Evolutionary conservation across 2,888 invertebrate genomes (phyloP), one percentile per base, ranked within the genome.

Genomic region (Lissocephala sabroskyi): DNA sequence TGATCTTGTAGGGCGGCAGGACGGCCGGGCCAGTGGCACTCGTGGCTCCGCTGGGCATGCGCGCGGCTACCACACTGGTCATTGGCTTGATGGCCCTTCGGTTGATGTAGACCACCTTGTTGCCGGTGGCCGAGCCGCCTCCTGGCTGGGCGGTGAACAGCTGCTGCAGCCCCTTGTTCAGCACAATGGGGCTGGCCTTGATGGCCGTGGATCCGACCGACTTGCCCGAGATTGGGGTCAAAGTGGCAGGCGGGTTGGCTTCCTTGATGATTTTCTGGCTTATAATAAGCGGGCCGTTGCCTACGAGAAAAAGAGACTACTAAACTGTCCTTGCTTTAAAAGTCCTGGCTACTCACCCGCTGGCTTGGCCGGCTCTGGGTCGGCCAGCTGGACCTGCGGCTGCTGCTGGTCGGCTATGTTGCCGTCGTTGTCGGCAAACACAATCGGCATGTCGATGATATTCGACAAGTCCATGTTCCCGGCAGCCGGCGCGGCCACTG

Each of bases 371-470:
- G 26, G 45, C 13, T 49, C 17, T 5, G 3, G 48, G 2, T 48
- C 45, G 2, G 33, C 13, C 32, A 45, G 43, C 23, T 51, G 43
- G 4, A 43, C 41, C 11, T 52, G 46, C 9, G 63, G 76, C 62
- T 45, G 73, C 56, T 67, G 59, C 64, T 65, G 60, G 1, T 70
- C 77, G 2, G 64, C 50, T 14, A 74, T 62, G 33, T 66, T 85
- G 2, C 85, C 85, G 28, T 85, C 84, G 56, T 88, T 89, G 59
- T 90, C 89, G 1, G 90, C 90, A 74, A 90, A 89, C 49, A 90
- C 87, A 60, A 90, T 89, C 1, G 90, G 90, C 74, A 90, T 86
- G 68, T 90, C 89, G 66, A 89, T 86, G 37, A 90, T 90, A 67
- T 88, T 89, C 1, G 87, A 86, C 18, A 88, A 63, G 76, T 87